These are phyloP conservation scores for Gallirallus australis DNA, from an alignment of 2,797 vertebrate species.

Conservation along the genomic window DNA sequence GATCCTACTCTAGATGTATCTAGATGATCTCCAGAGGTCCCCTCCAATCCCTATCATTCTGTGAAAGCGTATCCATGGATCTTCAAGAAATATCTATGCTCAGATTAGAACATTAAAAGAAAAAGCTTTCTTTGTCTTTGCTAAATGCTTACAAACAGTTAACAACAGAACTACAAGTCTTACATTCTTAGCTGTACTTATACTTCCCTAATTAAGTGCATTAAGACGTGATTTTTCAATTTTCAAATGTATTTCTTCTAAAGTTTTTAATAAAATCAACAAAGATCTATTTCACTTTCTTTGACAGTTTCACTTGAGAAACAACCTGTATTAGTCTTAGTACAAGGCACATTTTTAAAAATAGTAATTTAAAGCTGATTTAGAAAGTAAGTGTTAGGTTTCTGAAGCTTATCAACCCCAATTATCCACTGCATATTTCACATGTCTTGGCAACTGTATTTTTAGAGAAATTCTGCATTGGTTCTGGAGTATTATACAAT, in stretches of 20 bases:
- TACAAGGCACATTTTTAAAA: not conserved
- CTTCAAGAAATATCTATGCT: not conserved
- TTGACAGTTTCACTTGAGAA: not conserved
- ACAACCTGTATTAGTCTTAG: not conserved
- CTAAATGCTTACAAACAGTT: not conserved
- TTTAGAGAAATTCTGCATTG: not conserved
- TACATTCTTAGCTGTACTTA: not conserved
- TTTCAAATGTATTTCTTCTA: not conserved
- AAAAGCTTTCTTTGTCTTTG: not conserved
- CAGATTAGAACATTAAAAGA: not conserved
- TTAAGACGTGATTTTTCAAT: not conserved
- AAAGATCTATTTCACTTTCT: not conserved
- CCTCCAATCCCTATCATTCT: no score
- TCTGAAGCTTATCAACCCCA: not conserved
- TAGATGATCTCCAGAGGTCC: no score
- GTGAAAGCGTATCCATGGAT: not conserved
- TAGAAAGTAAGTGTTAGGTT: not conserved
- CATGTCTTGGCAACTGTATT: not conserved
- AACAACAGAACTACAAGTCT: not conserved
- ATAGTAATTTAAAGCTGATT: not conserved
- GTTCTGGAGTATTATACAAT: not conserved
- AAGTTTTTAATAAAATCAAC: not conserved
- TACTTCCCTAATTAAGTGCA: not conserved
- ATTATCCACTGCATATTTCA: not conserved
- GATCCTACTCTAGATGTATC: no score